These are phyloP conservation scores for Platysternon megacephalum DNA, from an alignment of 2,113 vertebrate genomes.

Conservation along the genomic window DNA sequence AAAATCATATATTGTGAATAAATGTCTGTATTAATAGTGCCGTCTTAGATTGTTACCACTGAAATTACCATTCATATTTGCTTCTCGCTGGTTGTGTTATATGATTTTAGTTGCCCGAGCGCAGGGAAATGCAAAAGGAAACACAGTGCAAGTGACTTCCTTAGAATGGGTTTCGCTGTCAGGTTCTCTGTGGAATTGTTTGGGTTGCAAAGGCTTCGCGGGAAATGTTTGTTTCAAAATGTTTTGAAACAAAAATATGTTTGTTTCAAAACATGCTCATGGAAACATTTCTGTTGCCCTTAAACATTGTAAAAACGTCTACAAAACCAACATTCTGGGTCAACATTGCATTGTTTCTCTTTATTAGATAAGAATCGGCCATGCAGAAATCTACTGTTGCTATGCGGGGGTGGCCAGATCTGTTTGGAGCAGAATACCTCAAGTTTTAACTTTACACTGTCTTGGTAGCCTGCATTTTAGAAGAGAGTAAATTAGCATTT, in stretches of 20 bases:
- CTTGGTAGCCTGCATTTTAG: neutral
- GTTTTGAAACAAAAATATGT: too few relatives aligned
- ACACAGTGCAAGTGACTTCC: neutral
- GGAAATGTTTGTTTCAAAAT: neutral
- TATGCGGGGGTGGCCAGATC: neutral
- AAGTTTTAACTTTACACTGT: neutral
- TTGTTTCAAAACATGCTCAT: neutral
- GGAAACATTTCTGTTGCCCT: neutral
- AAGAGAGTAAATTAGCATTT: neutral
- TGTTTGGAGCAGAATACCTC: neutral
- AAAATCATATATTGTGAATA: neutral
- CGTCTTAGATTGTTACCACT: neutral
- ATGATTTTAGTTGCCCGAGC: neutral
- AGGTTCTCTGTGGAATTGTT: neutral
- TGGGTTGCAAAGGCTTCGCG: neutral
- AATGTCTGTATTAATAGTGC: neutral
- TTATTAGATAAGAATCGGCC: neutral
- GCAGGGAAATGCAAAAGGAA: neutral
- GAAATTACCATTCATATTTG: neutral
- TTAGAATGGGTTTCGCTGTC: fast-evolving
- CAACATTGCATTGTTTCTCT: neutral
- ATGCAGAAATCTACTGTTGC: neutral
- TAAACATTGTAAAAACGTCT: neutral
- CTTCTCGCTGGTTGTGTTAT: neutral
- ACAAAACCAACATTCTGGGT: neutral